Conservation (phyloP, 1,140 invertebrate genomes). For the Drosophila burlai region DNA sequence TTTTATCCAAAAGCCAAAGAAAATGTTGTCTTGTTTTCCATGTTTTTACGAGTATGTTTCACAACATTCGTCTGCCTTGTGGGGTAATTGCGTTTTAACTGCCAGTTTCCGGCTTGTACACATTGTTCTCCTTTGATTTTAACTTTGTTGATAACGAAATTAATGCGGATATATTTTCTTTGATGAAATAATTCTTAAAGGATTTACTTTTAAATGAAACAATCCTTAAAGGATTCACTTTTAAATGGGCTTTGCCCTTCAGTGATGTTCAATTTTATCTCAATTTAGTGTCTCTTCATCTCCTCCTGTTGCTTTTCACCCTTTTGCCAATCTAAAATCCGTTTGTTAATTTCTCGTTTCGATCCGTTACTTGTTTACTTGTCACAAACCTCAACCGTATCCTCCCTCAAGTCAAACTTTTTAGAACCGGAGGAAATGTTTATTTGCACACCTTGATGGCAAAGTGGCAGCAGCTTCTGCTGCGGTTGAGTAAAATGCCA, state of each 20-base stretch:
- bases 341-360: background rate
- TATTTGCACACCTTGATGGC: slow-evolving; percentile 13
- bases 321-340: background rate
- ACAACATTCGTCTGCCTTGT: slow-evolving; percentile 11
- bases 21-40: slow-evolving; percentile 30
- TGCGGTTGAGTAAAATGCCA: slow-evolving; percentile 14
- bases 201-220: background rate
- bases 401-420: background rate
- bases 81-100: slow-evolving; percentile 31
- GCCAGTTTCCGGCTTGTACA: background rate
- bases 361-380: background rate
- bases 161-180: background rate
- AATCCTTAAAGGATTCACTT: background rate
- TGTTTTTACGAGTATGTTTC: slow-evolving; percentile 15
- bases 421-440: slow-evolving; percentile 25
- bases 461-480: background rate
- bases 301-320: background rate
- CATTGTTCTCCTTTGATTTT: background rate
- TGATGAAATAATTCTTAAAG: slow-evolving; percentile 4
- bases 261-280: background rate
- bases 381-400: background rate
- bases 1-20: background rate
- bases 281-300: background rate
- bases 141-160: slow-evolving; percentile 10
- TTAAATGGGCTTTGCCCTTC: background rate